Conservation (phyloP, 2,888 invertebrate species). For the Acanthococcus lagerstroemiae region DNA sequence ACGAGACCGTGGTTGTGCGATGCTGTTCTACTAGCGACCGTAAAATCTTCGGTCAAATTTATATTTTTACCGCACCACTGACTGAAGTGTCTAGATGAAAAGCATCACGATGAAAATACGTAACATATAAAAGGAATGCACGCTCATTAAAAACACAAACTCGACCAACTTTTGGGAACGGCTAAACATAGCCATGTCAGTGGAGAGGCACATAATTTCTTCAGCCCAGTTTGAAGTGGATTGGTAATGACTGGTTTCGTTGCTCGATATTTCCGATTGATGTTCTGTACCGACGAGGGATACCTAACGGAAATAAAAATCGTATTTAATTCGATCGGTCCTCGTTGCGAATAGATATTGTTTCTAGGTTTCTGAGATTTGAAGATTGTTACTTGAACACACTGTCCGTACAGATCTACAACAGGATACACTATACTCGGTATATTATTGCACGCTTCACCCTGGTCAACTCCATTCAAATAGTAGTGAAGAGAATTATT, state of each 20-base stretch:
- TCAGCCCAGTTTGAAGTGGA: constrained; percentile 13
- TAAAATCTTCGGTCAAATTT: constrained; percentile 55
- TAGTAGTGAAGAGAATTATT: constrained; percentile 78
- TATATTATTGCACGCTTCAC: constrained; percentile 68
- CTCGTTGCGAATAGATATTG: too few relatives aligned
- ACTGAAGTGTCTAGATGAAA: constrained; percentile 7
- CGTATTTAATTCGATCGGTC: neutral
- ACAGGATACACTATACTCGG: constrained; percentile 79
- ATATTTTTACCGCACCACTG: constrained; percentile 54
- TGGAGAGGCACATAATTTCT: constrained; percentile 4
- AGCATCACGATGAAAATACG: neutral
- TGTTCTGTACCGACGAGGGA: constrained; percentile 35
- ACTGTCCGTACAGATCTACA: constrained; percentile 89
- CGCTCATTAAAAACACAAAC: neutral
- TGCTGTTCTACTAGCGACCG: constrained; percentile 52
- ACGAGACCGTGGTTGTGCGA: constrained; percentile 53
- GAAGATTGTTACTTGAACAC: constrained; percentile 70
- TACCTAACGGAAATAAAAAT: constrained; percentile 32
- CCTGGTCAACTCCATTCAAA: constrained; percentile 76
- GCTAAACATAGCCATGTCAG: neutral
- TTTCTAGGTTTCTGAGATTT: too few relatives aligned
- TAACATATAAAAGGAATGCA: neutral
- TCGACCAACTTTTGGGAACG: too few relatives aligned
- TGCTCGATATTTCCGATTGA: constrained; percentile 30
- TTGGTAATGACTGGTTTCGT: constrained; percentile 33